A percentile compares a stretch with the other conserved stretches of the same genome.
phyloP scores from a whole-genome alignment of 2,113 vertebrate species.

The Neolamprologus falcicula region DNA sequence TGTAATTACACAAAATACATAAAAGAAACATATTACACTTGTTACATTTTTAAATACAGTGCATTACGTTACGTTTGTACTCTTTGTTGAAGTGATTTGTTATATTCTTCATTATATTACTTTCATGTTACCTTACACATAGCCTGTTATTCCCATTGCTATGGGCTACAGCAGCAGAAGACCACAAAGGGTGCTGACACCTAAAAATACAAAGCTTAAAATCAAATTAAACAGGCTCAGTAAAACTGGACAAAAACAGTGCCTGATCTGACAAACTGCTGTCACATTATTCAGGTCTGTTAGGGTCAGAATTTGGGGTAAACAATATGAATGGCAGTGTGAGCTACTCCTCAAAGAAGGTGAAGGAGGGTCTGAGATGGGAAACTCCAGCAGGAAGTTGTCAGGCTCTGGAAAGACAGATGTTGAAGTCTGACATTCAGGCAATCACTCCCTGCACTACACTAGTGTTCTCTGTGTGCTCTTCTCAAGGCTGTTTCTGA shows the following conservation, averaged over 20 bases:
- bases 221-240: not conserved
- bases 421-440: not conserved
- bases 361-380: not conserved
- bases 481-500: not conserved
- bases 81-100: not conserved
- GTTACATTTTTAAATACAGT: not conserved
- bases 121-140: not conserved
- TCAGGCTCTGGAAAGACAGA: rapidly evolving
- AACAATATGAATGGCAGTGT: not conserved
- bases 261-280: not conserved
- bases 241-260: not conserved
- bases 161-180: rapidly evolving
- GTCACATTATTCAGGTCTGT: not conserved
- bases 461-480: not conserved
- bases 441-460: not conserved
- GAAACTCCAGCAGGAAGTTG: not conserved
- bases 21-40: not conserved
- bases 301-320: not conserved
- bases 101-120: not conserved
- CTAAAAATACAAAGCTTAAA: not conserved
- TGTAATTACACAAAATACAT: not conserved
- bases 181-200: not conserved
- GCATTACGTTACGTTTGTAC: not conserved
- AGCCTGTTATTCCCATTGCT: rapidly evolving
- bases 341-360: not conserved